phyloP scores from a whole-genome alignment of 2,797 vertebrate genomes.

The Acanthornis magna region DNA sequence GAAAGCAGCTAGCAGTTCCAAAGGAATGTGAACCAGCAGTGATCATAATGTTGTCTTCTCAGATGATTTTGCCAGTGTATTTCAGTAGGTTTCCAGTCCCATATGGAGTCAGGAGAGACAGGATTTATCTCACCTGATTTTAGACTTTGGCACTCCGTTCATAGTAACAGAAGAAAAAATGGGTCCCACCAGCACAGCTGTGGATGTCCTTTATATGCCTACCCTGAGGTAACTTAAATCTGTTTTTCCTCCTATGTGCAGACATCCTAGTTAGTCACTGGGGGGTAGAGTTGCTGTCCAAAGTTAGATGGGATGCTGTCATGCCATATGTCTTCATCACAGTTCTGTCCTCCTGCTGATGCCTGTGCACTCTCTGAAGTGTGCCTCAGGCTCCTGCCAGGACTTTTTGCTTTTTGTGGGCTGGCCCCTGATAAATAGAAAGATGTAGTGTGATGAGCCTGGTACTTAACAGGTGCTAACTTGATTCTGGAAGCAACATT shows the following conservation, averaged over 20 bases:
- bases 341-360: neutral
- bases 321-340: neutral
- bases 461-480: neutral
- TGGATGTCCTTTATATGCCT: neutral
- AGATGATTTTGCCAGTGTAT: neutral
- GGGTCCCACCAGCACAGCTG: neutral
- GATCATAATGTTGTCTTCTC: neutral
- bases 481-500: neutral
- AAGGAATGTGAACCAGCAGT: neutral
- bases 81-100: neutral
- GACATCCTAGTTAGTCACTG: neutral
- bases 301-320: neutral
- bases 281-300: neutral
- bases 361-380: neutral
- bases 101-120: neutral
- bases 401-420: neutral
- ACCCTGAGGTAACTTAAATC: neutral
- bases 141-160: neutral
- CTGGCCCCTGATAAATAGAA: neutral
- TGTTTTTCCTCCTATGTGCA: neutral
- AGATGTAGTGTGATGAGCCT: neutral
- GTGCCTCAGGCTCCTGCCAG: neutral
- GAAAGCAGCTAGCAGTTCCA: neutral
- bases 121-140: neutral
- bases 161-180: neutral